phyloP scores from a whole-genome alignment of 2,113 vertebrate genomes.

The Carassius gibelio region DNA sequence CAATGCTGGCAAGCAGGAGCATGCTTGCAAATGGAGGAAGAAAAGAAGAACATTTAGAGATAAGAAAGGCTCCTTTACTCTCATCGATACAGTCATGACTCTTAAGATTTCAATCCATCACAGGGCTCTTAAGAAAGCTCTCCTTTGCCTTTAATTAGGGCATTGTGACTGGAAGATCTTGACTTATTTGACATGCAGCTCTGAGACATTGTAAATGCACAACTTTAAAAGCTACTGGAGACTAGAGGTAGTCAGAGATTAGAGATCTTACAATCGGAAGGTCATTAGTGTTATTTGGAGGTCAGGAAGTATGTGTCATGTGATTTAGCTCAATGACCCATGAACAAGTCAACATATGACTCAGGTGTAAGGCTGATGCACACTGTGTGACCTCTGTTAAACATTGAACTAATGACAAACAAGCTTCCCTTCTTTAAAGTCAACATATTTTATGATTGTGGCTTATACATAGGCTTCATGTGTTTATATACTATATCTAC shows the following conservation, averaged over 20 bases:
- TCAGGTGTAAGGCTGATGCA: not conserved
- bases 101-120: constrained; percentile 50
- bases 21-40: constrained; percentile 34
- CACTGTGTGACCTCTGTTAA: not conserved
- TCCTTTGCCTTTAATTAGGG: constrained; percentile 63
- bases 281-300: constrained; percentile 23
- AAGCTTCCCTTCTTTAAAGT: not conserved
- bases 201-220: constrained; percentile 37
- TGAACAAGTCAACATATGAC: not conserved
- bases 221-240: constrained; percentile 31
- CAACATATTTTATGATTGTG: not conserved
- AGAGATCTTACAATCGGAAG: constrained; percentile 20
- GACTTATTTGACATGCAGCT: constrained; percentile 28
- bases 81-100: constrained; percentile 33
- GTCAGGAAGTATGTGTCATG: not conserved
- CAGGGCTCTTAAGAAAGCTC: constrained; percentile 38
- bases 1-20: constrained; percentile 50
- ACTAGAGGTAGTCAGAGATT: constrained; percentile 1
- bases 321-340: not conserved
- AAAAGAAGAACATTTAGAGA: constrained; percentile 61
- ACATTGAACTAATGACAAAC: not conserved
- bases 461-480: not conserved
- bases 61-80: constrained; percentile 58
- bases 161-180: constrained; percentile 32
- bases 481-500: not conserved